Evolutionary conservation across 2,113 vertebrate species (phyloP), one percentile per base, ranked within the genome.

Genomic region (Oreochromis niloticus): DNA sequence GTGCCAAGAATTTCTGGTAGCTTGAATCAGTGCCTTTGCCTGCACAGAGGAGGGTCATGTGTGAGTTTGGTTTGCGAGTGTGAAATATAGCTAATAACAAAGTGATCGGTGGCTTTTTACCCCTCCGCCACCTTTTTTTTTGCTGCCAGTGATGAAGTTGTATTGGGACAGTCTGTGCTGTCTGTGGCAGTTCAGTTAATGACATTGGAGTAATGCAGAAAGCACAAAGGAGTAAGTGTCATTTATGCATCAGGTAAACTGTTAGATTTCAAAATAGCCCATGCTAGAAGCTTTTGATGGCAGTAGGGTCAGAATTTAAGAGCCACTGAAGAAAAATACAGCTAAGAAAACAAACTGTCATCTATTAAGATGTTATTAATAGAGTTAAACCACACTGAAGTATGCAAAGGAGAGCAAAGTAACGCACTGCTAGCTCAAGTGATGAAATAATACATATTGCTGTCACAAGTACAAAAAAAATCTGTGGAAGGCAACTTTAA

Each of bases 1-100:
- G 89, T 88, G 94, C 92, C 91, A 92, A 88, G 93, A 94, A 91
- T 87, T 81, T 90, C 89, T 91, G 91, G 91, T 90, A 30, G 54
- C 82, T 92, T 91, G 87, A 93, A 93, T 94, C 93, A 71, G 87
- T n/a, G 88, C 75, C 82, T 91, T 75, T 82, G 85, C 87, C 89
- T 50, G 87, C 89, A 84, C 81, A 63, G 89, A 50, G 54, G 80
- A 89, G 91, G 85, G 93, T 92, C 93, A 92, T 90, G 81, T 89
- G 83, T 79, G 84, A 78, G 73, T 89, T 57, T 85, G 59, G 68
- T 66, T 50, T 57, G 75, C 27, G 48, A 36, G 61, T 9, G 43
- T 59, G 89, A 84, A 93, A 92, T 89, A 80, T 39, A 83, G 59
- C 90, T 92, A 91, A 94, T 93, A 82, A 93, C 87, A 81, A 19